Evolutionary conservation across 2,113 vertebrate genomes (phyloP).

Genomic region (Hippolais icterina): DNA sequence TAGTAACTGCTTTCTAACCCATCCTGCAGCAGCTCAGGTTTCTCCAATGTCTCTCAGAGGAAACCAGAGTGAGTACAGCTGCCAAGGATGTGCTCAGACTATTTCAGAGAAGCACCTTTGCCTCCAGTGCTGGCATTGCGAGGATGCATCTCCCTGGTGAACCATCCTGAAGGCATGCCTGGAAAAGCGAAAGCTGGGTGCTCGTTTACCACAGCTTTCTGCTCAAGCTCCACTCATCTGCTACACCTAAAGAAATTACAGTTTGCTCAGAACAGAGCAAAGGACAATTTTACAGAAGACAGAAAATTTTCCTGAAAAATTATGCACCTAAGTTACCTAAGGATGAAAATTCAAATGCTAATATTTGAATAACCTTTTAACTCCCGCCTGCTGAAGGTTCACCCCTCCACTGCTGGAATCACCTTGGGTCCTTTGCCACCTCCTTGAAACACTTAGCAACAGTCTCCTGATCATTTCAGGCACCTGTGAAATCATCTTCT

Average conservation of each 20-base stretch:
- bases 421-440: not conserved
- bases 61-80: not conserved
- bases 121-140: not conserved
- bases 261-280: not conserved
- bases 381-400: not conserved
- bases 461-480: not conserved
- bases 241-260: not conserved
- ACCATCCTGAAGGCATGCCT: not conserved
- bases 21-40: not conserved
- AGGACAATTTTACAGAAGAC: not conserved
- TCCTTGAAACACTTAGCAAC: not conserved
- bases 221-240: not conserved
- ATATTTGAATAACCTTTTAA: not conserved
- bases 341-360: not conserved
- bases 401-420: not conserved
- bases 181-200: not conserved
- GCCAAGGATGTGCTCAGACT: not conserved
- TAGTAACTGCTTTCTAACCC: not conserved
- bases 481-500: not conserved
- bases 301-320: not conserved
- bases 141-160: not conserved
- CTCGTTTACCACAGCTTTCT: not conserved
- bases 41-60: not conserved
- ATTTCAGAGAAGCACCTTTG: not conserved
- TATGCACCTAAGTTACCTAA: not conserved